phyloP scores from a whole-genome alignment of 2,113 vertebrate species.

The Sprattus sprattus region DNA sequence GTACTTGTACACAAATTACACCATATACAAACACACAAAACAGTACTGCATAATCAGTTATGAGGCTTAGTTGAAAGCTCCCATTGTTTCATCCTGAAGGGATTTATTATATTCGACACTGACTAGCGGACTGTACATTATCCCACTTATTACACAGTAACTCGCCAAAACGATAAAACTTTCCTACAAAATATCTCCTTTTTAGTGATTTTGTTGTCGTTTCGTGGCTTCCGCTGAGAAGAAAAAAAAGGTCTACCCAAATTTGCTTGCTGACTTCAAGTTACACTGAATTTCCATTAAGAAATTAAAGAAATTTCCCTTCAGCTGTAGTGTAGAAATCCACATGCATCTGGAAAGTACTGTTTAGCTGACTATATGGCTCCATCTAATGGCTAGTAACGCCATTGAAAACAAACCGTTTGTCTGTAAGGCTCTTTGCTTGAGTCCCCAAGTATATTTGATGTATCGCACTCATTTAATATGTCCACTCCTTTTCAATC shows the following conservation, averaged over 20 bases:
- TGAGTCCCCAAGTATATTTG: neutral
- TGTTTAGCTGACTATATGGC: neutral
- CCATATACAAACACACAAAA: neutral
- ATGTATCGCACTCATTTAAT: neutral
- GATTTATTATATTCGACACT: too few relatives aligned
- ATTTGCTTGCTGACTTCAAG: too few relatives aligned
- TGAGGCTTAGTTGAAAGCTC: neutral
- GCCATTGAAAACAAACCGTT: neutral
- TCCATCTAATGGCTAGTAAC: neutral
- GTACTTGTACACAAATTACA: neutral
- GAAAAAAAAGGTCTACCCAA: too few relatives aligned
- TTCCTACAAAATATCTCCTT: too few relatives aligned
- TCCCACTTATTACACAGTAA: too few relatives aligned
- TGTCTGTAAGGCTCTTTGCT: neutral
- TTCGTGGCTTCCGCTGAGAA: too few relatives aligned
- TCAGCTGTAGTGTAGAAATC: neutral
- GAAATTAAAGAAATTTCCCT: too few relatives aligned
- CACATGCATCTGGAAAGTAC: neutral
- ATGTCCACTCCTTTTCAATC: neutral
- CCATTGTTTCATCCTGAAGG: too few relatives aligned
- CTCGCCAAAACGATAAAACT: too few relatives aligned
- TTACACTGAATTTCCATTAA: too few relatives aligned
- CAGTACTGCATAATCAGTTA: neutral
- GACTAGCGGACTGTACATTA: too few relatives aligned
- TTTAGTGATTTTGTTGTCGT: too few relatives aligned